Base-by-base conservation (phyloP, 2,797 vertebrate genomes). In the Siniperca obscura region DNA sequence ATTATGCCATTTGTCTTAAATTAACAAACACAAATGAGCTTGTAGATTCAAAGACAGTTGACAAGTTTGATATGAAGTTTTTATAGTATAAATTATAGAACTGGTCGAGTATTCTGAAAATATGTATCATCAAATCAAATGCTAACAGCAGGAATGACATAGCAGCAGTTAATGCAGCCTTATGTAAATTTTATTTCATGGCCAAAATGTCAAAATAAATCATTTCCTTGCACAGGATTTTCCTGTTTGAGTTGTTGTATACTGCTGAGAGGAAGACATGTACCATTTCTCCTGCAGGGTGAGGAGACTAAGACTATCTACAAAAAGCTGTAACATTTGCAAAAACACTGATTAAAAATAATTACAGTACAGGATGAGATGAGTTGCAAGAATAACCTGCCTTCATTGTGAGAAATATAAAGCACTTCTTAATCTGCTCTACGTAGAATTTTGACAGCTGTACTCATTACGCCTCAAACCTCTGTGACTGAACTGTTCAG, bases 1-100 rank as follows among this genome's bases (percentile, higher is more conserved):
- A 94, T 95, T 93, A 93, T 90, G 81, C 86, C 89, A 92, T 94
- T 93, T 94, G 92, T 96, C 94, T 95, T 96, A 94, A 96, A 95
- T 95, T 95, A 95, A 95, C 92, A 95, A 94, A 84, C 75, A 77
- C 64, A 50, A 88, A 86, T 87, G 65, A 87, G 87, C 78, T 82
- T 34, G 64, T 87, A 88, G 87, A 90, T 90, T 92, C 65, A 84
- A 82, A 86, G 60, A 86, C 78, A 91, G 87, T 77, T 71, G 83
- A 85, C 73, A 55, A 9, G 84, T 93, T 94, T 93, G 84, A 92
- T 90, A 86, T 91, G 36, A 75, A 60, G 86, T 92, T 96, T 95
- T 95, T 95, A 92, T 92, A 93, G 90, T 61, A 77, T 92, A 93
- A 95, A 92, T 94, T 92, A 90, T 89, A 92, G 82, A 86, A 71